A percentile compares a stretch with the other conserved stretches of the same genome.
phyloP scores from a whole-genome alignment of 2,797 vertebrate species.

The Tangara arthus region DNA sequence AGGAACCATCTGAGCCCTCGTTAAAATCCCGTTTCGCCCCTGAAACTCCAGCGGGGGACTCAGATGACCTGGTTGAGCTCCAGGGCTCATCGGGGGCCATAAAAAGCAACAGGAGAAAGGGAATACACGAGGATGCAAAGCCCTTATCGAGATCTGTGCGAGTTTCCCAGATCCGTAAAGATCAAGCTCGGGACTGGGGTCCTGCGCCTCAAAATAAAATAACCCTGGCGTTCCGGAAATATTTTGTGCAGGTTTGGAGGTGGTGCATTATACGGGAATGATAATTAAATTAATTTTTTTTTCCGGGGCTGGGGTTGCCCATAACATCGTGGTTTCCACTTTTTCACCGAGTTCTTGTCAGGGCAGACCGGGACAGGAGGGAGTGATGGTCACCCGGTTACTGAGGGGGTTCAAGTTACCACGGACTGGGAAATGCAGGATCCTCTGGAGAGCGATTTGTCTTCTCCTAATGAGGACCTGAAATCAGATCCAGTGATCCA shows the following conservation, averaged over 20 bases:
- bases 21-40: background rate
- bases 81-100: background rate
- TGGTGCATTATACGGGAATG: background rate
- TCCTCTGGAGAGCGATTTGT: background rate
- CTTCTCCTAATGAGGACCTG: background rate
- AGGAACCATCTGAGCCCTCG: background rate
- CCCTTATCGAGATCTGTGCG: fast-evolving
- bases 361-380: background rate
- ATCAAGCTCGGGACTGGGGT: fast-evolving
- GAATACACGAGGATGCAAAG: background rate
- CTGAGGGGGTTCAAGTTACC: background rate
- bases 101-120: background rate
- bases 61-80: background rate
- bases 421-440: fast-evolving
- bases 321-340: fast-evolving
- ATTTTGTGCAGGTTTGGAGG: background rate
- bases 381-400: fast-evolving
- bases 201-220: background rate
- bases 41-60: background rate
- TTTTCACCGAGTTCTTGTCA: background rate
- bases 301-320: too few species aligned
- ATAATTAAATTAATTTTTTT: fast-evolving
- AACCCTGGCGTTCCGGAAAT: too few species aligned
- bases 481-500: background rate
- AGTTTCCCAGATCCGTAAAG: background rate